Percentiles rank a stretch among this genome's conserved stretches.
Evolutionary conservation across 2,888 invertebrate genomes (phyloP).

Genomic region (Tachina grossa): DNA sequence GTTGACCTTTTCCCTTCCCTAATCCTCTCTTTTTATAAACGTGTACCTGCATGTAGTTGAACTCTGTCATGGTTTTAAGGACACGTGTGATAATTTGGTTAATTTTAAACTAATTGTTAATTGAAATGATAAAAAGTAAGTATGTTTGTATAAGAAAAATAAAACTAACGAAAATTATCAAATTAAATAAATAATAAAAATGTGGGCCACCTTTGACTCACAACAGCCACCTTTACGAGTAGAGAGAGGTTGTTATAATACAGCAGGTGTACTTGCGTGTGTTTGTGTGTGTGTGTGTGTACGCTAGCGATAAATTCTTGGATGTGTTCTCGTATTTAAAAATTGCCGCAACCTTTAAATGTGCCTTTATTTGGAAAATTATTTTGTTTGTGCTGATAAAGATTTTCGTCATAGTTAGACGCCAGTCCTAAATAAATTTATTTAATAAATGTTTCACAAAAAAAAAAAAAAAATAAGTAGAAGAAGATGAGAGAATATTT

Average conservation of each 20-base stretch:
- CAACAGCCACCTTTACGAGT: not conserved
- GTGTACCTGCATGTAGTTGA: conserved; percentile 36
- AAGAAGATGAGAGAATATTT: not conserved
- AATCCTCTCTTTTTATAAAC: not conserved
- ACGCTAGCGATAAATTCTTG: conserved; percentile 9
- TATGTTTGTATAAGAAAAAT: not conserved
- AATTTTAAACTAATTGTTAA: conserved; percentile 65
- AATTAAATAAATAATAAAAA: conserved; percentile 25
- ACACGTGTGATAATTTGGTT: conserved; percentile 56
- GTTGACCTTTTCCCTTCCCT: not conserved
- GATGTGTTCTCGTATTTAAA: not conserved
- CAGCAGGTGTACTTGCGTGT: conserved; percentile 24
- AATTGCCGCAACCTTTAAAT: conserved; percentile 26
- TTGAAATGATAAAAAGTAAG: conserved; percentile 57
- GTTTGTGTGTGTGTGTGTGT: conserved; percentile 1
- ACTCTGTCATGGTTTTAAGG: conserved; percentile 13
- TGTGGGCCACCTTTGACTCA: conserved; percentile 37
- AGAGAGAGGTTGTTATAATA: not conserved
- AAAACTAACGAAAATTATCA: conserved; percentile 19
- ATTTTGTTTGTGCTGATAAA: conserved; percentile 43
- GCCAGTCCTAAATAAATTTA: conserved; percentile 60
- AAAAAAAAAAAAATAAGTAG: not conserved
- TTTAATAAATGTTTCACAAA: conserved; percentile 31
- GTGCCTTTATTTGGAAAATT: not conserved
- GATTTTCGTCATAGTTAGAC: conserved; percentile 23